Evolutionary conservation across 2,797 vertebrate genomes (phyloP), one percentile per base, ranked within the genome.

Genomic region (Tolypeutes matacus): DNA sequence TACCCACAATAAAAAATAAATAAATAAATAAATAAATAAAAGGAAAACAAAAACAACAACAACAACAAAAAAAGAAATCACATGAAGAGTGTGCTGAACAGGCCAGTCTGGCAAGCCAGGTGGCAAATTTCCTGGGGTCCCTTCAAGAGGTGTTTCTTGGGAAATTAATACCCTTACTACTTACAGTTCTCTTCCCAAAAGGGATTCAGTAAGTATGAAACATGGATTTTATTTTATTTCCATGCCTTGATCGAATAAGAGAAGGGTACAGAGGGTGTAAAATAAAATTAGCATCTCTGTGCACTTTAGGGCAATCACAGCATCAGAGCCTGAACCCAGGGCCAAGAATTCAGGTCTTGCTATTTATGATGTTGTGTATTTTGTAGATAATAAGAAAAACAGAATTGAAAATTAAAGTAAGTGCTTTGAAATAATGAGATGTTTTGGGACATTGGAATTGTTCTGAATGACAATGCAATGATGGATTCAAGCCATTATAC

Each of bases 71-170:
- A n/a, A n/a, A n/a, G 17, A 3, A 20, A 39, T 76, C 86, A 34
- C n/a, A 5, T 58, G 53, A 36, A 53, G 42, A 89, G 39, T 21
- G 21, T 7, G 7, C 3, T 73, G 34, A 46, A 34, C n/a, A 67
- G 13, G 34, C 53, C 53, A 75, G 51, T 53, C 21, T 27, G 9
- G 76, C 53, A 70, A 64, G 36, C 46, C 53, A 70, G 49, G 67
- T 72, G 34, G 42, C 70, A 85, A 69, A 62, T 89, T 65, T 92
- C 65, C 53, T 70, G n/a, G 49, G 82, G n/a, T 72, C 34, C 7
- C 34, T 94, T 93, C 83, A 72, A 91, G 75, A 81, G 39, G 11
- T 49, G 27, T 49, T 96, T 89, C 81, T 83, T 86, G 80, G 42
- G 34, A 87, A 73, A 91, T 93, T 60, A 67, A 58, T 49, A 82